These are phyloP conservation scores for Leptopilina clavipes DNA, from an alignment of 1,140 invertebrate species.

Conservation along the genomic window DNA sequence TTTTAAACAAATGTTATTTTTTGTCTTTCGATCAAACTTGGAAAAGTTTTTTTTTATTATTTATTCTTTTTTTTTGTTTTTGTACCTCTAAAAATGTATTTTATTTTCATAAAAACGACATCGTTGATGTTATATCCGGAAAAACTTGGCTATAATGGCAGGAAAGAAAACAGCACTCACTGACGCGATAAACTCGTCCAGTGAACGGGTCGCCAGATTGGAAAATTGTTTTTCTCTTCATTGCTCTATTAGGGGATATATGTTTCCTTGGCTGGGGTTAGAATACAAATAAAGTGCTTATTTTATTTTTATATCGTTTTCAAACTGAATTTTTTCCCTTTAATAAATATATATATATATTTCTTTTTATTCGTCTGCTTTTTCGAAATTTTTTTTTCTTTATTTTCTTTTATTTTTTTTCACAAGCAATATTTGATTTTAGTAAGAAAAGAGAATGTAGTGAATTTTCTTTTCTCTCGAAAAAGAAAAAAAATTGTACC, in stretches of 20 bases:
- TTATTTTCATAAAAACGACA: background rate
- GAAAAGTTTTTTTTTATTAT: background rate
- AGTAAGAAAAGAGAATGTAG: background rate
- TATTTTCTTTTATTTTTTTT: background rate
- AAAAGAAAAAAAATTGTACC: background rate
- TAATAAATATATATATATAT: no score
- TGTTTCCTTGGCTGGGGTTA: background rate
- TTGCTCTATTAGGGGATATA: slow-evolving; percentile 1
- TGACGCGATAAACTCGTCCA: slow-evolving; percentile 24
- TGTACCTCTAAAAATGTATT: background rate
- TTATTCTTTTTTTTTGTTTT: background rate
- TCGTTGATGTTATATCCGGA: background rate
- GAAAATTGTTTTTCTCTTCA: slow-evolving; percentile 29
- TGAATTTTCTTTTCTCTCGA: background rate
- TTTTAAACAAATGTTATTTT: no score
- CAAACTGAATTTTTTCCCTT: background rate
- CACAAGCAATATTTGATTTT: background rate
- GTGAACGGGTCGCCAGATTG: slow-evolving; percentile 15
- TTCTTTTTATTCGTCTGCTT: no score
- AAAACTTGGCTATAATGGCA: background rate
- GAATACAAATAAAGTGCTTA: background rate
- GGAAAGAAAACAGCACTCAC: slow-evolving; percentile 26
- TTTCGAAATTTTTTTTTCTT: background rate
- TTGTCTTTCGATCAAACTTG: no score
- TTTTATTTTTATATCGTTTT: background rate